Conservation (phyloP, 2,113 vertebrate species). For the Stercorarius parasiticus region DNA sequence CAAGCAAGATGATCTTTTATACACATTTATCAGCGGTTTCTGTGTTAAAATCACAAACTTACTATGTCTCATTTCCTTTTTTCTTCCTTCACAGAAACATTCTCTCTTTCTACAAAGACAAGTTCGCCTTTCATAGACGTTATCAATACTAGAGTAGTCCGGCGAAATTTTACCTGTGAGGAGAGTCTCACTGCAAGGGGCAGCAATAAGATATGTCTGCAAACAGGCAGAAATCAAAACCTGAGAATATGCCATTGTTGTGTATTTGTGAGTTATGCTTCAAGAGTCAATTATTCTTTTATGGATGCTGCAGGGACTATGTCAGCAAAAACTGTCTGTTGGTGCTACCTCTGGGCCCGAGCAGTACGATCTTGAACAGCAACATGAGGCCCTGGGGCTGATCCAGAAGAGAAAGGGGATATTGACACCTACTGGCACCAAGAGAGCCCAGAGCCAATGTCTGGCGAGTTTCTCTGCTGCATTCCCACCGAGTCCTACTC, state of each 20-base stretch:
- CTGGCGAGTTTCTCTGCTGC: neutral
- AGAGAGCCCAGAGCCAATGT: neutral
- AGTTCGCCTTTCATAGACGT: neutral
- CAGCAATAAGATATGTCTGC: neutral
- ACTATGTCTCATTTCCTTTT: neutral
- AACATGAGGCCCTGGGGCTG: neutral
- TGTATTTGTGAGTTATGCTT: neutral
- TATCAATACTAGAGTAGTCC: neutral
- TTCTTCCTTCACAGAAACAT: neutral
- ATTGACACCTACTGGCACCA: neutral
- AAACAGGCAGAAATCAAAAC: neutral
- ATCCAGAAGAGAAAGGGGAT: neutral
- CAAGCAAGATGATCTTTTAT: neutral
- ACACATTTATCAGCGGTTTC: neutral
- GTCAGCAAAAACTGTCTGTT: neutral
- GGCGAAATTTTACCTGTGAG: neutral
- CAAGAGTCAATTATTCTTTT: neutral
- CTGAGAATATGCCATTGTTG: neutral
- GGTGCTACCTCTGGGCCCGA: neutral
- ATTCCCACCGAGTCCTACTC: rapidly evolving
- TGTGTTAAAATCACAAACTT: neutral
- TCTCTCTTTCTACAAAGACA: neutral
- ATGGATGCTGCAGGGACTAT: neutral
- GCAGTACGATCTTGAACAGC: neutral
- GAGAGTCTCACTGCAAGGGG: neutral